phyloP scores from a whole-genome alignment of 1,140 invertebrate species.

The Tetramorium alpestre region DNA sequence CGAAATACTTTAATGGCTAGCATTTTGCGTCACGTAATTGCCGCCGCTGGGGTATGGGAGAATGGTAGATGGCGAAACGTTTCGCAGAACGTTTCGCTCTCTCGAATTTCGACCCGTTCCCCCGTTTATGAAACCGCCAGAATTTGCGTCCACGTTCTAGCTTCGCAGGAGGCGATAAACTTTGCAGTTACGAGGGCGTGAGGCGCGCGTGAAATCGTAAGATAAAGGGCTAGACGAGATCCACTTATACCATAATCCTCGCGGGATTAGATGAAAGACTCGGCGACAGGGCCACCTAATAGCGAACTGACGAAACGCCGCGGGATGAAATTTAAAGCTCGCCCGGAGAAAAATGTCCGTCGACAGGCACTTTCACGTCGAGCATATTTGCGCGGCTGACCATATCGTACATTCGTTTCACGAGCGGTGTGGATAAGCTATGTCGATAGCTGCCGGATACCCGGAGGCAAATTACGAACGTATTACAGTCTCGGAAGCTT shows the following conservation, averaged over 20 bases:
- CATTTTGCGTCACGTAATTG: constrained; percentile 63
- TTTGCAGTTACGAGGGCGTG: neutral
- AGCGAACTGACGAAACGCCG: neutral
- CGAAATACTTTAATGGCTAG: constrained; percentile 57
- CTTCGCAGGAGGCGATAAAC: constrained; percentile 1
- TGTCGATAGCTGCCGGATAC: constrained; percentile 22
- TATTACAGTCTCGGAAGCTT: constrained; percentile 28
- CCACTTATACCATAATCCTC: constrained; percentile 21
- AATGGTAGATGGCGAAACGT: neutral
- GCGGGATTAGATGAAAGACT: constrained; percentile 1
- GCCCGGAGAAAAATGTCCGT: neutral
- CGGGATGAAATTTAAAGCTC: neutral
- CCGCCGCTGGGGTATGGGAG: neutral
- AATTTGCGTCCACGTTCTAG: neutral
- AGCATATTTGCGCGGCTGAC: neutral
- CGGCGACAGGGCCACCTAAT: neutral
- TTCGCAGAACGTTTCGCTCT: constrained; percentile 44
- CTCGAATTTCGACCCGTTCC: neutral
- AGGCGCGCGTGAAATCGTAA: constrained; percentile 1
- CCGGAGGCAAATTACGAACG: constrained; percentile 14
- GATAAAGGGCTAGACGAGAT: constrained; percentile 9
- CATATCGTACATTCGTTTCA: neutral
- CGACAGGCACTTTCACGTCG: neutral
- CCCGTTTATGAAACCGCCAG: neutral
- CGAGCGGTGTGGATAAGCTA: neutral